Evolutionary conservation across 2,888 invertebrate genomes (phyloP), one percentile per base, ranked within the genome.

Genomic region (Agelastica alni): DNA sequence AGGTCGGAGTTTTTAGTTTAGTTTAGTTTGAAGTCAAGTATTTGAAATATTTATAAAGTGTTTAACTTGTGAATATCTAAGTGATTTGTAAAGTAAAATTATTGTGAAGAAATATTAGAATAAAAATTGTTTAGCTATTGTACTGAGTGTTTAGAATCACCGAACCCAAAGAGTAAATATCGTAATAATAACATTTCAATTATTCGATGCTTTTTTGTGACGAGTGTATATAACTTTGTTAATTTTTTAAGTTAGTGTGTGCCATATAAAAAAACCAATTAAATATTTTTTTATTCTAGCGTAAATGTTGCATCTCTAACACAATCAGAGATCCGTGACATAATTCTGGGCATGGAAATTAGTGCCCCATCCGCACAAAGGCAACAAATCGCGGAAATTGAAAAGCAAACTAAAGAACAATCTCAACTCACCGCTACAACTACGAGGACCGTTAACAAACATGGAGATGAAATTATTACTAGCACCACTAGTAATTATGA

Each of bases 381-480:
- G 36, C 99, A 99, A 75, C 99, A 99, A 78, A 99, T 99, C 68
- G 99, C 99, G 2, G 99, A 99, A 79, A 99, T 99, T 64, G 99
- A 99, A 79, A 99, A 99, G 75, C 99, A 99, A 80, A 98, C 98
- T 39, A 98, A 99, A 76, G 99, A 99, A 74, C 98, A 99, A 78
- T 91, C 91, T 13, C 98, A 99, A 76, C 82, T 99, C 34, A 99
- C 99, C 0, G 98, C 99, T 0, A 99, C 98, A 2, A 99, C 99
- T 0, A 99, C 99, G 0, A 81, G 96, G 57, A 99, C 99, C 0
- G 98, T 98, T 1, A 99, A 98, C 80, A 99, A 99, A 75, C 98
- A 99, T 70, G 98, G 99, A 10, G 99, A 99, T 73, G 98, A 99
- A 80, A 99, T 99, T 65, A 98, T 99, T 65, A 97, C 98, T 0